Conservation (phyloP, 2,888 invertebrate genomes). For the Actias luna region DNA sequence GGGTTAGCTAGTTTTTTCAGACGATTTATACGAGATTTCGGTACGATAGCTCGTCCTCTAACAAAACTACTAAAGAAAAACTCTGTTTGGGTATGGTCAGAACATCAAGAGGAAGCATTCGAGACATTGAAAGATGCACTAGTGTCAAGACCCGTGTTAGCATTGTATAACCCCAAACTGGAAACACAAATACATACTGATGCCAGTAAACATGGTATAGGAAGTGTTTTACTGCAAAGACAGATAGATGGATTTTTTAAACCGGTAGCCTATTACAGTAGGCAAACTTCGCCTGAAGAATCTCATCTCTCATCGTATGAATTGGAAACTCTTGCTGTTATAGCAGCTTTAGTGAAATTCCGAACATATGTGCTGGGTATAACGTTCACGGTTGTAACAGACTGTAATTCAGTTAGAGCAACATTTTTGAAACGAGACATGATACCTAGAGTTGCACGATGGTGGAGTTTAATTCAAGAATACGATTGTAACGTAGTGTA, state of each 20-base stretch:
- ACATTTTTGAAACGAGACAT: conserved; percentile 26
- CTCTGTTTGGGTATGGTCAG: not conserved
- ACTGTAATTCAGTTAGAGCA: conserved; percentile 26
- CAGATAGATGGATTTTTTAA: not conserved
- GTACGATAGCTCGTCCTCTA: too few species aligned
- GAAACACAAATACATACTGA: conserved; percentile 20
- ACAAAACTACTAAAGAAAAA: too few species aligned
- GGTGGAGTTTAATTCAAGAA: conserved; percentile 29
- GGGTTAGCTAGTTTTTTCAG: too few species aligned
- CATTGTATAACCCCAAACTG: conserved; percentile 11
- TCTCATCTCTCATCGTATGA: conserved; percentile 29
- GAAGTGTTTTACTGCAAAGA: conserved; percentile 17
- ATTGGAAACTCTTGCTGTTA: conserved; percentile 30
- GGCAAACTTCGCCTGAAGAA: conserved; percentile 29
- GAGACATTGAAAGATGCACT: conserved; percentile 1
- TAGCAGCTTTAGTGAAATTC: conserved; percentile 22
- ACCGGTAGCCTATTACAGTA: conserved; percentile 26
- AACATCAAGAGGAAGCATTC: conserved; percentile 10
- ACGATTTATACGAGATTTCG: too few species aligned
- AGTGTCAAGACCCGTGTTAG: conserved; percentile 8
- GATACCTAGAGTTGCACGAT: conserved; percentile 28
- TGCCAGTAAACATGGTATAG: conserved; percentile 14
- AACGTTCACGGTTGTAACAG: conserved; percentile 23
- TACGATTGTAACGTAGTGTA: conserved; percentile 26
- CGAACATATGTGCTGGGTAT: conserved; percentile 22